A percentile compares a stretch with the other conserved stretches of the same genome.
phyloP scores from a whole-genome alignment of 1,140 invertebrate species.

The Leptinotarsa lineolata region DNA sequence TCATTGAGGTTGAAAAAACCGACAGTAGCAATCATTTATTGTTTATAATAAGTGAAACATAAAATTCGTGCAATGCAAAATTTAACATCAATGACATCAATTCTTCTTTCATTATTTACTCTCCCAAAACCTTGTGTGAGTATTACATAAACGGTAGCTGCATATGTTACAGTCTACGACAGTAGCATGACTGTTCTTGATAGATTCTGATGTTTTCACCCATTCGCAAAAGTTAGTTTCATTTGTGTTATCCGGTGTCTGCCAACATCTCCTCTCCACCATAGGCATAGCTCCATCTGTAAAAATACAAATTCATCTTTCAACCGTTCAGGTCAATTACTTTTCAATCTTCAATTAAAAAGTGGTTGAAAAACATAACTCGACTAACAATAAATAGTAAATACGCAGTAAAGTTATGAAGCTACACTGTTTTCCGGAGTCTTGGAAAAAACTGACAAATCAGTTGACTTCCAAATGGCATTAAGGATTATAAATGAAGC shows the following conservation, averaged over 20 bases:
- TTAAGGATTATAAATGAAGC: no score
- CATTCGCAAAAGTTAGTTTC: background rate
- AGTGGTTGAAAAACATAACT: no score
- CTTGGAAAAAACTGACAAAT: no score
- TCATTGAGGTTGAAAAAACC: background rate
- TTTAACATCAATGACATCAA: background rate
- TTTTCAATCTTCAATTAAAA: no score
- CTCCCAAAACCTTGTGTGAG: background rate
- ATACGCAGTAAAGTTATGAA: no score
- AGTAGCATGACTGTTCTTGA: background rate
- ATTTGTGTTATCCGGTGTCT: background rate
- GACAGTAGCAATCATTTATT: no score
- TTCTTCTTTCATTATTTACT: background rate
- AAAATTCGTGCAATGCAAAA: background rate
- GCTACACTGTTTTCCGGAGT: no score
- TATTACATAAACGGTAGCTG: background rate
- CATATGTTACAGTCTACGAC: background rate
- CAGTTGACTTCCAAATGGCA: no score
- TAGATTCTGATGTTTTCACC: background rate
- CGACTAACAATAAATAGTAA: no score
- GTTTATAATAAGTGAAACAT: no score
- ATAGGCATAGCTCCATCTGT: conserved; percentile 1
- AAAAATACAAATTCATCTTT: background rate
- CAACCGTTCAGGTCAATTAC: no score
- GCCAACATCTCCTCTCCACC: background rate